These are phyloP conservation scores for Scaptomyza reducta DNA, from an alignment of 2,888 invertebrate species.

Conservation along the genomic window DNA sequence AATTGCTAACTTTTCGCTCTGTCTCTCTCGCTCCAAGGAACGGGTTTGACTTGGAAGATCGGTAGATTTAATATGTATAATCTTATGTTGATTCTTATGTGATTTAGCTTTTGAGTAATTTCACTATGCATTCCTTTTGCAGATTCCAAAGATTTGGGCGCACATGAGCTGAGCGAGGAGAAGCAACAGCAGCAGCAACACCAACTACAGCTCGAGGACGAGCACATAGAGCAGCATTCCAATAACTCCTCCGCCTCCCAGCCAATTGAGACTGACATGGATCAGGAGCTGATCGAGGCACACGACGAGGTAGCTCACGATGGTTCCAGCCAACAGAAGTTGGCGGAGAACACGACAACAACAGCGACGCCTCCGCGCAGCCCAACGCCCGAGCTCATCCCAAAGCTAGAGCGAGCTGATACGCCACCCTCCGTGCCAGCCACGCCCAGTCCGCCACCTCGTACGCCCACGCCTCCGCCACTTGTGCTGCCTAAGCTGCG, in stretches of 20 bases:
- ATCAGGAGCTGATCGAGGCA: constrained; percentile 48
- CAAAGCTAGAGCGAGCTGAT: constrained; percentile 53
- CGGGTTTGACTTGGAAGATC: constrained; percentile 6
- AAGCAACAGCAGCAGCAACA: constrained; percentile 53
- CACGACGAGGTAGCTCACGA: constrained; percentile 24
- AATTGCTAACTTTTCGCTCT: constrained; percentile 79
- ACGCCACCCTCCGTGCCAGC: constrained; percentile 58
- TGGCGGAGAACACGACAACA: constrained; percentile 35
- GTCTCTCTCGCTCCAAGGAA: constrained; percentile 58
- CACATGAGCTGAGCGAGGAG: constrained; percentile 78
- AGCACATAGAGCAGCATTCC: constrained; percentile 37
- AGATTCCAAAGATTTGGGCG: constrained; percentile 84
- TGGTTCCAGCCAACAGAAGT: constrained; percentile 23
- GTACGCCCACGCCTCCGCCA: constrained; percentile 48
- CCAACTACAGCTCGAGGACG: constrained; percentile 49
- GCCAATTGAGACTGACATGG: constrained; percentile 54
- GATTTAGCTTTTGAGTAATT: neutral
- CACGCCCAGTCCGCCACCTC: constrained; percentile 59
- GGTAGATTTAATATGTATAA: neutral
- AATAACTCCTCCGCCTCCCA: constrained; percentile 36
- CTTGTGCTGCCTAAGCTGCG: constrained; percentile 88
- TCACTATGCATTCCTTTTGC: constrained; percentile 28
- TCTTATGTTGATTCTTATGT: neutral
- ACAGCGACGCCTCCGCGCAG: constrained; percentile 53
- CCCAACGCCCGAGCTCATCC: constrained; percentile 51